phyloP scores from a whole-genome alignment of 2,113 vertebrate species.

The Anthoscopus minutus region DNA sequence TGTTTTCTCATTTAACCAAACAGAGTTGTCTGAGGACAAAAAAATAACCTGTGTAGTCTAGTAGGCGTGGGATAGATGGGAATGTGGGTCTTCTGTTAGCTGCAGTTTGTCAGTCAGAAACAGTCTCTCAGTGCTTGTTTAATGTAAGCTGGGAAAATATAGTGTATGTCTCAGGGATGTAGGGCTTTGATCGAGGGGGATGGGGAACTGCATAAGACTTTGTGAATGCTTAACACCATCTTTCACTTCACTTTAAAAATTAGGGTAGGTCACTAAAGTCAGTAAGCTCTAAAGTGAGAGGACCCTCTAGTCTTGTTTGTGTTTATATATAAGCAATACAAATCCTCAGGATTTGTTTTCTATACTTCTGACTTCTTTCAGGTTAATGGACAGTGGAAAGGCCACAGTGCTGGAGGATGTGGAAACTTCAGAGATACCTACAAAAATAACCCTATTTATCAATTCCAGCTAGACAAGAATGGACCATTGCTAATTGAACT shows the following conservation, averaged over 20 bases:
- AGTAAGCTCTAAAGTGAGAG: background rate
- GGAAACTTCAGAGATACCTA: slow-evolving; percentile 93
- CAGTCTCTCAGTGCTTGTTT: background rate
- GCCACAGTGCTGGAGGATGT: slow-evolving; percentile 88
- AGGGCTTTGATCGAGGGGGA: background rate
- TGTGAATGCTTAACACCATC: background rate
- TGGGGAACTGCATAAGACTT: background rate
- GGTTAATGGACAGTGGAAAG: slow-evolving; percentile 97
- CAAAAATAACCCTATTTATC: slow-evolving; percentile 93
- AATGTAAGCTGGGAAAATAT: background rate
- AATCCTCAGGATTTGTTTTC: background rate
- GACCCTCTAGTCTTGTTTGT: background rate
- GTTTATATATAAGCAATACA: background rate
- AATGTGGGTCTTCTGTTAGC: background rate
- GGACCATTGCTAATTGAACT: slow-evolving; percentile 92
- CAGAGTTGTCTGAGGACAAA: background rate
- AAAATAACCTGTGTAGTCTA: background rate
- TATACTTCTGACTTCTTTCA: slow-evolving; percentile 41
- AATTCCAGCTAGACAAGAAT: slow-evolving; percentile 86
- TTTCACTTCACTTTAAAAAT: background rate
- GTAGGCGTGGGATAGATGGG: background rate
- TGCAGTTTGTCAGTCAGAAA: background rate
- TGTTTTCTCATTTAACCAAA: background rate
- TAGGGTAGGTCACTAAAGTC: background rate
- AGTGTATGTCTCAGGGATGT: background rate